Evolutionary conservation across 1,140 invertebrate genomes (phyloP).

Genomic region (Lethrus apterus): DNA sequence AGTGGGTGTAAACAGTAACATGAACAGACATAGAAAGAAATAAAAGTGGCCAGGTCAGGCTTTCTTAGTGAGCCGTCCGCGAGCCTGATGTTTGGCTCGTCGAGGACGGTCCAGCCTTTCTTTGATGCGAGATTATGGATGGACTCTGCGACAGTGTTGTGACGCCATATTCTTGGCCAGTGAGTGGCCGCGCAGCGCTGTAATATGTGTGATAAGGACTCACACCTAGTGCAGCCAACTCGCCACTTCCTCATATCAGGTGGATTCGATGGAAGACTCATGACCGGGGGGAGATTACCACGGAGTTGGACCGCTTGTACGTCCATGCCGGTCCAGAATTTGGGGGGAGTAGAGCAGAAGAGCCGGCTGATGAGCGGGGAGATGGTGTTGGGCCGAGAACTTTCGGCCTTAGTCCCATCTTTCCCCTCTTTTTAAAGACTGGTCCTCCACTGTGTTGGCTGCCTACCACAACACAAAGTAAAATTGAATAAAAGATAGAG

Average conservation of each 20-base stretch:
- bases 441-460: constrained; percentile 13
- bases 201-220: constrained; percentile 18
- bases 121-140: constrained; percentile 51
- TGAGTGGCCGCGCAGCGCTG: background rate
- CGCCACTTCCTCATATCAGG: constrained; percentile 7
- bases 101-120: constrained; percentile 41
- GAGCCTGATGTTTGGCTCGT: constrained; percentile 12
- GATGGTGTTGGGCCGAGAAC: constrained; percentile 8
- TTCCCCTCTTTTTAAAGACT: constrained; percentile 10
- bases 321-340: constrained; percentile 11
- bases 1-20: no score
- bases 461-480: constrained; percentile 10
- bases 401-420: constrained; percentile 7
- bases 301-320: constrained; percentile 11
- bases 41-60: no score
- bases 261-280: constrained; percentile 19
- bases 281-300: constrained; percentile 18
- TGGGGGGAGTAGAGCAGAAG: constrained; percentile 12
- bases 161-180: background rate
- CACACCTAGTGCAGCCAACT: constrained; percentile 9
- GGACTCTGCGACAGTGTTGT: background rate
- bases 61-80: constrained; percentile 10
- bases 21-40: no score
- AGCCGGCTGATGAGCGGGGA: constrained; percentile 6
- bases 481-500: constrained; percentile 15